Conservation (phyloP, 2,888 invertebrate species). For the Kryphioiulus occultus region DNA sequence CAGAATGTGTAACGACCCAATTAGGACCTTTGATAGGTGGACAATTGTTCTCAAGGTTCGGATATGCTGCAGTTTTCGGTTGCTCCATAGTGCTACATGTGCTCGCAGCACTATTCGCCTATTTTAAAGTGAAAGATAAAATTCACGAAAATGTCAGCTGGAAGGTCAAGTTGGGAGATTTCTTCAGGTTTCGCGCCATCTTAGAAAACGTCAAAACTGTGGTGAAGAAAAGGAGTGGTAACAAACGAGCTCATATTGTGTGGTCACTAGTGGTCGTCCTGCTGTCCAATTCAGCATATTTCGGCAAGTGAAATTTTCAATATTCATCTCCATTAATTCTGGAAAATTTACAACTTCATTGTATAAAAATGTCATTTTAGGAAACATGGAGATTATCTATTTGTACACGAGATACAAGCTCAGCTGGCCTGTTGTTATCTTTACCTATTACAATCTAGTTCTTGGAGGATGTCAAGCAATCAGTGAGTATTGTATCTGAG, state of each 20-base stretch:
- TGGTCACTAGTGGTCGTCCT: neutral
- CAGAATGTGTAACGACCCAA: constrained; percentile 39
- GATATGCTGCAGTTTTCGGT: constrained; percentile 28
- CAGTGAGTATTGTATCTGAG: neutral
- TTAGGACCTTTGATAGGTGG: constrained; percentile 45
- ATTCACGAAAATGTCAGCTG: neutral
- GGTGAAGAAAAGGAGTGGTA: neutral
- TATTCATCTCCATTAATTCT: neutral
- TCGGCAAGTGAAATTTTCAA: neutral
- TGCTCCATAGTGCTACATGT: neutral
- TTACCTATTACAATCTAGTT: neutral
- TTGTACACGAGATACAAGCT: constrained; percentile 27
- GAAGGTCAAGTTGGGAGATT: neutral
- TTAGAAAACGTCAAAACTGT: neutral
- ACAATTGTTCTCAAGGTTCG: neutral
- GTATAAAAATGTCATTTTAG: neutral
- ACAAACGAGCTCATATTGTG: neutral
- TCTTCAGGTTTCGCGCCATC: neutral
- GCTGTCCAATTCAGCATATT: neutral
- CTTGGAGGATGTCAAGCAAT: constrained; percentile 38
- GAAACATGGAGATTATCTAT: neutral
- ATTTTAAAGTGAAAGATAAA: neutral
- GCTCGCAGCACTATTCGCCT: neutral
- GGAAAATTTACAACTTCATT: neutral
- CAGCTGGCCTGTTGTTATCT: neutral